A percentile compares a stretch with the other conserved stretches of the same genome.
These are phyloP conservation scores for Arbacia lixula DNA, from an alignment of 53 echinoderm and acorn worm species.

Conservation along the genomic window DNA sequence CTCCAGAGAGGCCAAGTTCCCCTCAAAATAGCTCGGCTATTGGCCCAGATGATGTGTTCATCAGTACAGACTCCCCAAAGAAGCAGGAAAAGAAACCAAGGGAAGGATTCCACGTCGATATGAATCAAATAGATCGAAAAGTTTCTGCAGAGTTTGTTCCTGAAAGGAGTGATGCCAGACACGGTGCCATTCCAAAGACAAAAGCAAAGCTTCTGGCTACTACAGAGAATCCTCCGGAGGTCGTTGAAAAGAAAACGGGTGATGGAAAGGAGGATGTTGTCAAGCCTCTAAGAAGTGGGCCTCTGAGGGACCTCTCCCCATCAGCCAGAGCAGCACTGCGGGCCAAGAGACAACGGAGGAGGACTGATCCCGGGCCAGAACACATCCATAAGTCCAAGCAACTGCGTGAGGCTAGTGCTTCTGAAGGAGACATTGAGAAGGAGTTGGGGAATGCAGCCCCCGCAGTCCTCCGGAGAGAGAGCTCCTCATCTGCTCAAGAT, in stretches of 20 bases:
- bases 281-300: slow-evolving; percentile 5
- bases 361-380: slow-evolving; percentile 83
- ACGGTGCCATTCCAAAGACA: slow-evolving; percentile 55
- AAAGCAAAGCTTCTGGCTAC: slow-evolving; percentile 36
- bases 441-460: slow-evolving; percentile 48
- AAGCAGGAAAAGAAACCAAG: slow-evolving; percentile 25
- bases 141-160: slow-evolving; percentile 48
- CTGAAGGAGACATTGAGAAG: slow-evolving; percentile 53
- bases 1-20: slow-evolving; percentile 19
- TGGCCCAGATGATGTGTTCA: slow-evolving; percentile 42
- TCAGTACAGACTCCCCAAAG: slow-evolving; percentile 28
- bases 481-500: slow-evolving; percentile 72
- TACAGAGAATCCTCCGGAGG: slow-evolving; percentile 7
- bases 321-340: slow-evolving; percentile 52
- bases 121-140: slow-evolving; percentile 48
- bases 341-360: slow-evolving; percentile 75
- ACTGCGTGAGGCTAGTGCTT: slow-evolving; percentile 40
- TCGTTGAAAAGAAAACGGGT: not conserved
- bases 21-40: slow-evolving; percentile 20
- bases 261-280: not conserved
- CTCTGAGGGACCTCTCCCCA: slow-evolving; percentile 50
- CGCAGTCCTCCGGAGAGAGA: slow-evolving; percentile 56
- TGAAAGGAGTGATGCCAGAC: slow-evolving; percentile 53
- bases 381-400: slow-evolving; percentile 30
- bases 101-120: slow-evolving; percentile 50